Evolutionary conservation across 2,797 vertebrate species (phyloP).

Genomic region (Podargus strigoides): DNA sequence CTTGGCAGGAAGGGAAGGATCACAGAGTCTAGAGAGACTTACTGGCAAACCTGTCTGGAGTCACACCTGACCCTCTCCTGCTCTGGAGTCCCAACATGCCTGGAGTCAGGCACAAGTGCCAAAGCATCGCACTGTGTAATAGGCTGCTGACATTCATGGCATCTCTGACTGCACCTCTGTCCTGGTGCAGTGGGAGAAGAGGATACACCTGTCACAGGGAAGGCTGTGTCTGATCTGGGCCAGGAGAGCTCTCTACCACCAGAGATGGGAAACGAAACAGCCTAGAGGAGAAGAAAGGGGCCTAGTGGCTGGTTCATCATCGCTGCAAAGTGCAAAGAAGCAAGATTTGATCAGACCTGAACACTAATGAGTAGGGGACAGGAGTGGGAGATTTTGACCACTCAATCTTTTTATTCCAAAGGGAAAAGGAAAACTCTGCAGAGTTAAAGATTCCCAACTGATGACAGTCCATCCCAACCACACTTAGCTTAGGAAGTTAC

Average conservation of each 20-base stretch:
- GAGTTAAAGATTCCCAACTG: background rate
- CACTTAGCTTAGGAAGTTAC: background rate
- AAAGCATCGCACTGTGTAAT: background rate
- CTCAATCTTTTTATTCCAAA: background rate
- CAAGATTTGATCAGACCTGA: background rate
- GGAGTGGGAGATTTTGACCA: background rate
- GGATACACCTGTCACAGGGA: background rate
- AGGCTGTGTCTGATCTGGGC: background rate
- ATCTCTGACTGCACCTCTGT: background rate
- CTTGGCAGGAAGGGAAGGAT: background rate
- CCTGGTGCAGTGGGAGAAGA: background rate
- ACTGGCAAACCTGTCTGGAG: rapidly evolving
- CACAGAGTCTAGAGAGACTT: background rate
- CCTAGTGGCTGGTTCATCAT: background rate
- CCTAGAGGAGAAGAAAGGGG: background rate
- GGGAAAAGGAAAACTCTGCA: background rate
- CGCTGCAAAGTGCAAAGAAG: background rate
- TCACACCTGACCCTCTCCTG: background rate
- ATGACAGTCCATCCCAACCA: background rate
- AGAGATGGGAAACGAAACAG: background rate
- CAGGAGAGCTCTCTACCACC: background rate
- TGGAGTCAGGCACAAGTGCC: background rate
- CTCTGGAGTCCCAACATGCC: too few relatives aligned
- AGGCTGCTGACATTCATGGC: background rate
- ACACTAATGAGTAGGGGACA: background rate